phyloP scores from a whole-genome alignment of 2,113 vertebrate genomes.

The Setophaga kirtlandii region DNA sequence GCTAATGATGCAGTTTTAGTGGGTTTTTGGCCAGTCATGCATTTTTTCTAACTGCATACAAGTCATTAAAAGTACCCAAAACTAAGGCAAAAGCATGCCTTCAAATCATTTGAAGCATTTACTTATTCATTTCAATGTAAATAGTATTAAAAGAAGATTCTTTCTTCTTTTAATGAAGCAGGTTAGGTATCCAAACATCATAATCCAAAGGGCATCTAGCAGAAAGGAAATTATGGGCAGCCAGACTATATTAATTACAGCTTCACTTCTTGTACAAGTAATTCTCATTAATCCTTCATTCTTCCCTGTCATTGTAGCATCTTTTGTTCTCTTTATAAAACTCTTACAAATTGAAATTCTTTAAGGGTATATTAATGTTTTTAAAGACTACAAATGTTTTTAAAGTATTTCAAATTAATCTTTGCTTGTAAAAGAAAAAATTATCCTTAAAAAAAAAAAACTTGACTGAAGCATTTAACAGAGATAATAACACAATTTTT shows the following conservation, averaged over 20 bases:
- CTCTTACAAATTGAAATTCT: not conserved
- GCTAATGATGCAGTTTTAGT: rapidly evolving
- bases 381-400: not conserved
- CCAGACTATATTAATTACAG: not conserved
- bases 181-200: not conserved
- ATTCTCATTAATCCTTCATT: not conserved
- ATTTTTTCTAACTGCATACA: not conserved
- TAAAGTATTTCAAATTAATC: not conserved
- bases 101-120: not conserved
- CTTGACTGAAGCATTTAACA: not conserved
- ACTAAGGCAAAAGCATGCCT: not conserved
- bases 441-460: not conserved
- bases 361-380: not conserved
- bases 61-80: not conserved
- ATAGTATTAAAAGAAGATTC: not conserved
- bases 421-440: not conserved
- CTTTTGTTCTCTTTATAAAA: not conserved
- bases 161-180: not conserved
- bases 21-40: rapidly evolving
- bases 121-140: not conserved
- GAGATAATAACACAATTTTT: not conserved
- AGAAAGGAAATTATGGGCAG: not conserved
- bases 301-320: not conserved
- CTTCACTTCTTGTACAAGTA: not conserved
- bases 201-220: not conserved